Percentiles rank a stretch among this genome's conserved stretches.
These are phyloP conservation scores for Nettapus auritus DNA, from an alignment of 2,113 vertebrate species.

Conservation along the genomic window DNA sequence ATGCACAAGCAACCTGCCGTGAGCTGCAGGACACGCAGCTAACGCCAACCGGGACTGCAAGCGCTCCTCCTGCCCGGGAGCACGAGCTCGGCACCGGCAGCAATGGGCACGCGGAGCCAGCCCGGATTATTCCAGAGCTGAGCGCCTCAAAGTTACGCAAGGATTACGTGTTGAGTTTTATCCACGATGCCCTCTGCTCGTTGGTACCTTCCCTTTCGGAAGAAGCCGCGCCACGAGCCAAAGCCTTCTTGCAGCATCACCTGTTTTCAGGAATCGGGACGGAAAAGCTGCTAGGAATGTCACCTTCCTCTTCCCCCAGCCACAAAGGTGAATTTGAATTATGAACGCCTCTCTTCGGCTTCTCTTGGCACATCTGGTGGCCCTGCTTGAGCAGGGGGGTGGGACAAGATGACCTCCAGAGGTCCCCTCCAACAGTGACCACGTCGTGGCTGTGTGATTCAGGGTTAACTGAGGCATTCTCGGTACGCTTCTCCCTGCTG, in stretches of 20 bases:
- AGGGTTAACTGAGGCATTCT: not conserved
- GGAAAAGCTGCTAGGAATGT: not conserved
- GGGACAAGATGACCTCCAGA: too few species aligned
- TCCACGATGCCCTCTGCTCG: not conserved
- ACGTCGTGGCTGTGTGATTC: too few species aligned
- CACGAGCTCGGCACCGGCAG: too few species aligned
- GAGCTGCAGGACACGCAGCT: not conserved
- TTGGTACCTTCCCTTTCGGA: not conserved
- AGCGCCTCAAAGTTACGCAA: not conserved
- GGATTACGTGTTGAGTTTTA: not conserved
- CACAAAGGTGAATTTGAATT: not conserved
- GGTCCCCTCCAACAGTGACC: too few species aligned
- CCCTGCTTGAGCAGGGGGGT: too few species aligned
- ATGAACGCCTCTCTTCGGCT: too few species aligned
- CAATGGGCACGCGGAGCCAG: not conserved
- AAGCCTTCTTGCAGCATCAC: not conserved
- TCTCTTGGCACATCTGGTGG: too few species aligned
- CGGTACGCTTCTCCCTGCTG: not conserved
- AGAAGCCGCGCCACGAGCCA: not conserved
- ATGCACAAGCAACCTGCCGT: accelerated
- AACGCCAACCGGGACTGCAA: not conserved
- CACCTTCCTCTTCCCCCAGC: not conserved
- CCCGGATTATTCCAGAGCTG: accelerated
- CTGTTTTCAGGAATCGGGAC: not conserved
- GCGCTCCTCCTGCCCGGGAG: not conserved